Conservation (phyloP, 2,888 invertebrate genomes). For the Peribatodes rhomboidaria region DNA sequence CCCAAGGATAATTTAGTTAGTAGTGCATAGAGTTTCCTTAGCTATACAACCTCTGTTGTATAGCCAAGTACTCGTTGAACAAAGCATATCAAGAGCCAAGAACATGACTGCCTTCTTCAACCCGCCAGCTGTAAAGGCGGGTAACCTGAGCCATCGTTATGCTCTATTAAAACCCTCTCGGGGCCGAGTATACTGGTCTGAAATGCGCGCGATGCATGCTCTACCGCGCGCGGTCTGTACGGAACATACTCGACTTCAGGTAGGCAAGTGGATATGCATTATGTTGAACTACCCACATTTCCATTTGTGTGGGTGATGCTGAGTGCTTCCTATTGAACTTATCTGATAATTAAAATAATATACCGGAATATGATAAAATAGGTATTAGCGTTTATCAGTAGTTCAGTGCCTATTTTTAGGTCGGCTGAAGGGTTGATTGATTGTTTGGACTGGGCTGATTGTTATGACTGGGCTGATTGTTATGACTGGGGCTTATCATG, state of each 20-base stretch:
- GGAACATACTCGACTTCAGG: constrained; percentile 10
- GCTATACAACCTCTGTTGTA: too few species aligned
- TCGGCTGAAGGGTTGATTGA: too few species aligned
- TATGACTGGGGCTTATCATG: too few species aligned
- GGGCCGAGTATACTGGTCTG: constrained; percentile 47
- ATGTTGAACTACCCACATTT: neutral
- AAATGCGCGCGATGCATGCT: constrained; percentile 52
- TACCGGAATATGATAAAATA: too few species aligned
- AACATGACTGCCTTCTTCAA: neutral
- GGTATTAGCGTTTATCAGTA: too few species aligned
- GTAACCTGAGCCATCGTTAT: constrained; percentile 46
- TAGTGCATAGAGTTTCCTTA: too few species aligned
- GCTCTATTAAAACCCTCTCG: constrained; percentile 59
- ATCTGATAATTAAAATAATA: too few species aligned
- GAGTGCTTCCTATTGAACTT: neutral
- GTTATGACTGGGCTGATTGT: too few species aligned
- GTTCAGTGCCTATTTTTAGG: too few species aligned
- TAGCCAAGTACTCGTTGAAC: neutral
- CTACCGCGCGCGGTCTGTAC: constrained; percentile 45
- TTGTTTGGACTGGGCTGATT: too few species aligned
- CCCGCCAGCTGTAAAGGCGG: constrained; percentile 17
- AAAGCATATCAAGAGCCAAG: constrained; percentile 5
- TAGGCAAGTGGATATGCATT: constrained; percentile 22
- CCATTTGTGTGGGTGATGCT: neutral
- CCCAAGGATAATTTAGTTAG: too few species aligned